Percentiles rank a stretch among this genome's conserved stretches.
These are phyloP conservation scores for Kryphioiulus occultus DNA, from an alignment of 2,888 invertebrate genomes.

Conservation along the genomic window DNA sequence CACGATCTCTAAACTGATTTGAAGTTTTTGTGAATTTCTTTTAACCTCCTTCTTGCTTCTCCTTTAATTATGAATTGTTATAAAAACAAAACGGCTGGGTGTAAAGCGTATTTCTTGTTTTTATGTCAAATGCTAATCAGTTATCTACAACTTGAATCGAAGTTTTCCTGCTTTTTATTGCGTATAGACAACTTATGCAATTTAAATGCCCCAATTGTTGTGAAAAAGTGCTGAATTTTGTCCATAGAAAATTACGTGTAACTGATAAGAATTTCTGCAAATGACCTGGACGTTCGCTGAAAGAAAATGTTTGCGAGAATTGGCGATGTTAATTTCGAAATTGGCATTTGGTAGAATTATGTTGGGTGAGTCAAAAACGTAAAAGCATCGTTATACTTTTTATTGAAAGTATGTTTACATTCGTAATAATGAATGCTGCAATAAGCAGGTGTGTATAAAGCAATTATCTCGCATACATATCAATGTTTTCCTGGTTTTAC, in stretches of 20 bases:
- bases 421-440: too few relatives aligned
- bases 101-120: neutral
- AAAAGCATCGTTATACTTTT: too few relatives aligned
- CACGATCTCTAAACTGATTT: neutral
- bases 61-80: conserved; percentile 18
- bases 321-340: too few relatives aligned
- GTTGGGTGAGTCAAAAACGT: too few relatives aligned
- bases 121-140: conserved; percentile 27
- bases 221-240: neutral
- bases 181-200: neutral
- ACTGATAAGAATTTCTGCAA: neutral
- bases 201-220: neutral
- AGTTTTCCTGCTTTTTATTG: neutral
- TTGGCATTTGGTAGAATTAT: too few relatives aligned
- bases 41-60: neutral
- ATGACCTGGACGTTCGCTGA: too few relatives aligned
- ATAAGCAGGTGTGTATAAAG: too few relatives aligned
- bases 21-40: neutral
- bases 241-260: neutral
- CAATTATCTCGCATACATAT: too few relatives aligned
- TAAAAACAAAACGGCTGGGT: neutral
- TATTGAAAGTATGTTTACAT: too few relatives aligned
- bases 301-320: neutral
- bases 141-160: neutral
- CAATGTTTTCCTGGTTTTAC: too few relatives aligned